Conservation (phyloP, 1,140 invertebrate species). For the Cryptotermes secundus region DNA sequence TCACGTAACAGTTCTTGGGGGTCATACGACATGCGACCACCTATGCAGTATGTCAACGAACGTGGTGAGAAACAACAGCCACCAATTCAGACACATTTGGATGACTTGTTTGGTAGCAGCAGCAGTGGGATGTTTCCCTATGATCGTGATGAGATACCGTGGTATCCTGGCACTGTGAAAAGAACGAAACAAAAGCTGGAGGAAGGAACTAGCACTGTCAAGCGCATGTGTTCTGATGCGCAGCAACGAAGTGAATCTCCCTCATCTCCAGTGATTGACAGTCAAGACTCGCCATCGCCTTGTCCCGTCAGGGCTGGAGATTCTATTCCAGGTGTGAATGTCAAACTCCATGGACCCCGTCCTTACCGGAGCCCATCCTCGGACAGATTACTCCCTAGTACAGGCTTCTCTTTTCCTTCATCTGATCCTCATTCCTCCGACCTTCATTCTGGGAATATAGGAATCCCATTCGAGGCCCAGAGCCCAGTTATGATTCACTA, state of each 20-base stretch:
- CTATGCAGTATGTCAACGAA: constrained; percentile 38
- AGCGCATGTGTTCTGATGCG: constrained; percentile 54
- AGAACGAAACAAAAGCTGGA: constrained; percentile 73
- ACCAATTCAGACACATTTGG: background rate
- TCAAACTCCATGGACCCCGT: constrained; percentile 29
- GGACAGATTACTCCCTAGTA: constrained; percentile 22
- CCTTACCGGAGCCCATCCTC: constrained; percentile 31
- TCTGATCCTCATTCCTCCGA: background rate
- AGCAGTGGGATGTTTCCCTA: constrained; percentile 55
- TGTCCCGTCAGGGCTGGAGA: constrained; percentile 8
- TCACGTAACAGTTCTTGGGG: constrained; percentile 74
- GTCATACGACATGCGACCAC: constrained; percentile 62
- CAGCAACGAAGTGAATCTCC: constrained; percentile 32
- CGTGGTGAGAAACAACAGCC: constrained; percentile 43
- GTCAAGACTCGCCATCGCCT: constrained; percentile 19
- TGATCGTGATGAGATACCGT: constrained; percentile 63
- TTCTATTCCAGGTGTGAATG: background rate
- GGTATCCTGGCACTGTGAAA: constrained; percentile 65
- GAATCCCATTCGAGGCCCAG: constrained; percentile 42
- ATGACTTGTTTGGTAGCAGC: constrained; percentile 42
- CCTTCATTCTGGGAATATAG: constrained; percentile 3
- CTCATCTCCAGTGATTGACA: background rate
- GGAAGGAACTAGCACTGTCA: constrained; percentile 53
- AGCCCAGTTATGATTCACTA: constrained; percentile 47
- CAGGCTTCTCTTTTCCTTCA: constrained; percentile 27